A percentile compares a stretch with the other conserved stretches of the same genome.
Conservation (phyloP, 2,888 invertebrate genomes). For the Celastrina argiolus region DNA sequence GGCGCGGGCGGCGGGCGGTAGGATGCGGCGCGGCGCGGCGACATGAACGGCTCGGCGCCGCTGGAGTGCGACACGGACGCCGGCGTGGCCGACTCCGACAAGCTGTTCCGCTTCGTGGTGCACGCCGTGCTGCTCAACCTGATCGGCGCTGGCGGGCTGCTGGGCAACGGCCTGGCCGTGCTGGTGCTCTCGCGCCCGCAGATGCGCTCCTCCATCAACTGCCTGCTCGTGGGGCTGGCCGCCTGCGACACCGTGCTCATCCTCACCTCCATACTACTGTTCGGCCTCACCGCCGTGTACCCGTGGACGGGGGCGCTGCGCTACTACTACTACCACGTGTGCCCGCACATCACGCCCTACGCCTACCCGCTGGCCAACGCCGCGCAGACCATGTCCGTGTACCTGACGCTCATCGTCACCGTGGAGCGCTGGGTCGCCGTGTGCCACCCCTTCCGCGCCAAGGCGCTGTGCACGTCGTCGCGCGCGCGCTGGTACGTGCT, state of each 20-base stretch:
- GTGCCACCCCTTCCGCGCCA: constrained; percentile 91
- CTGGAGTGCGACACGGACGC: constrained; percentile 59
- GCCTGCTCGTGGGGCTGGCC: constrained; percentile 94
- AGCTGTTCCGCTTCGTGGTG: constrained; percentile 86
- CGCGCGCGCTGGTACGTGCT: constrained; percentile 91
- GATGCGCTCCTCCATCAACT: constrained; percentile 97
- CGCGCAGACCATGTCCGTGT: constrained; percentile 95
- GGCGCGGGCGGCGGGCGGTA: constrained; percentile 34
- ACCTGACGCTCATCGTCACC: constrained; percentile 92
- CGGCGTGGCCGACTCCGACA: constrained; percentile 65
- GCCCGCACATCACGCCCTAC: constrained; percentile 87
- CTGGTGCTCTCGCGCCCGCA: constrained; percentile 94
- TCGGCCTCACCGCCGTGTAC: constrained; percentile 91
- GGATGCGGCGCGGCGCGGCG: constrained; percentile 38
- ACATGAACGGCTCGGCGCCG: constrained; percentile 44
- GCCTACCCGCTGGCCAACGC: constrained; percentile 91
- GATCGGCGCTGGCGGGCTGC: constrained; percentile 88
- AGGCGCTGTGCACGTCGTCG: constrained; percentile 93
- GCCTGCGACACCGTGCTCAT: constrained; percentile 95
- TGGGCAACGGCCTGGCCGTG: constrained; percentile 94
- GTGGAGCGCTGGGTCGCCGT: constrained; percentile 96
- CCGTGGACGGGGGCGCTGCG: constrained; percentile 88
- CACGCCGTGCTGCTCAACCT: constrained; percentile 89
- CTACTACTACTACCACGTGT: constrained; percentile 87
- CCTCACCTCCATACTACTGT: constrained; percentile 89